phyloP scores from a whole-genome alignment of 1,140 invertebrate genomes.

The Stegodyphus dumicola region DNA sequence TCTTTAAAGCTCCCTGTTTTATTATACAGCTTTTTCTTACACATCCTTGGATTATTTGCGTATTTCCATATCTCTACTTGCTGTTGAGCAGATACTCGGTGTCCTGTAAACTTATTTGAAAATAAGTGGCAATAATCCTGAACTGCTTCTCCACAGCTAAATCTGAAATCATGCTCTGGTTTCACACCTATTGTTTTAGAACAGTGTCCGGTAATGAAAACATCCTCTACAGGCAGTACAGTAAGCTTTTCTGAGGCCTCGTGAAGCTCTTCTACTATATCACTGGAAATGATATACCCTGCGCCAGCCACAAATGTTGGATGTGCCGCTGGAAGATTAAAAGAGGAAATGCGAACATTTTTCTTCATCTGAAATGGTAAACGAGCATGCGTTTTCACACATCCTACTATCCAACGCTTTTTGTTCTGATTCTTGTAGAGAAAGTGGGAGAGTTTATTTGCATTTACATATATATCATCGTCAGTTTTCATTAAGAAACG shows the following conservation, averaged over 20 bases:
- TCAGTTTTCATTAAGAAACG: slow-evolving; percentile 24
- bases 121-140: slow-evolving; percentile 63
- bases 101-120: slow-evolving; percentile 51
- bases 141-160: slow-evolving; percentile 65
- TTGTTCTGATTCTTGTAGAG: neutral
- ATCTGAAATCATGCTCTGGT: slow-evolving; percentile 62
- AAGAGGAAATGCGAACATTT: neutral
- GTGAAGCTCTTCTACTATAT: slow-evolving; percentile 65
- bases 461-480: slow-evolving; percentile 66
- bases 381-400: slow-evolving; percentile 59
- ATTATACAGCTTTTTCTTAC: no score
- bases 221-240: slow-evolving; percentile 67
- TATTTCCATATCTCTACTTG: slow-evolving; percentile 54
- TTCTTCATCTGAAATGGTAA: slow-evolving; percentile 28
- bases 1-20: no score
- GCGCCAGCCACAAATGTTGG: slow-evolving; percentile 68
- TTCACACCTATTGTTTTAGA: slow-evolving; percentile 62
- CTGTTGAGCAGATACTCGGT: slow-evolving; percentile 49
- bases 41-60: neutral
- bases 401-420: slow-evolving; percentile 42
- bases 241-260: slow-evolving; percentile 63
- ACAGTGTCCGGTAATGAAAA: slow-evolving; percentile 68
- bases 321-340: slow-evolving; percentile 56
- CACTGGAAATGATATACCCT: slow-evolving; percentile 66
- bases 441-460: slow-evolving; percentile 11